Evolutionary conservation across 2,797 vertebrate genomes (phyloP).

Genomic region (Gallinago solitaria): DNA sequence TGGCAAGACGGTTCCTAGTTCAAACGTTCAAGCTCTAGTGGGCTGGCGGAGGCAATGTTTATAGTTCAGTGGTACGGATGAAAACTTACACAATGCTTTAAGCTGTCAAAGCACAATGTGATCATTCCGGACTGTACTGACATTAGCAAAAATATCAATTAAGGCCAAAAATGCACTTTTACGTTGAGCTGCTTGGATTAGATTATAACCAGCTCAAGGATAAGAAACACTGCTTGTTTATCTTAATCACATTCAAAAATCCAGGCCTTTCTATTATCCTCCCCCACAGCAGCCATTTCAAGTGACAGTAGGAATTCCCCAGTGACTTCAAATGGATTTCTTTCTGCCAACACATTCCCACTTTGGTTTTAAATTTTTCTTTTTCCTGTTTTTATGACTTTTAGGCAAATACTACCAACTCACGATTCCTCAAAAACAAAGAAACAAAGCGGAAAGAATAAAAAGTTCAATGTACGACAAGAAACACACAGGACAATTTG

Average conservation of each 20-base stretch:
- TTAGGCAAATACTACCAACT: not conserved
- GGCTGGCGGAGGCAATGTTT: slow-evolving; percentile 54
- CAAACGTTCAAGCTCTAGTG: slow-evolving; percentile 43
- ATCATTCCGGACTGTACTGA: slow-evolving; percentile 50
- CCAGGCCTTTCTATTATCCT: slow-evolving; percentile 33
- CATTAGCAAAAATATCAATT: slow-evolving; percentile 72
- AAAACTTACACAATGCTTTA: slow-evolving; percentile 62
- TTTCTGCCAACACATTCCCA: not conserved
- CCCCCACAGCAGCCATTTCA: slow-evolving; percentile 33
- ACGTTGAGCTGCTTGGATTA: slow-evolving; percentile 66
- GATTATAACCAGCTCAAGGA: slow-evolving; percentile 59
- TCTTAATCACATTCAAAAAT: slow-evolving; percentile 64
- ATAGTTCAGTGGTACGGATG: slow-evolving; percentile 38
- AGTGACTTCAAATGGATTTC: slow-evolving; percentile 11
- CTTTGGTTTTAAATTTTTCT: not conserved
- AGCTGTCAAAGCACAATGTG: slow-evolving; percentile 67
- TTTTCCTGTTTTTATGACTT: not conserved
- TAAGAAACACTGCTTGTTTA: slow-evolving; percentile 68
- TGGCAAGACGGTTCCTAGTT: not conserved
- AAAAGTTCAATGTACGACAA: not conserved
- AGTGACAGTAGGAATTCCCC: slow-evolving; percentile 42
- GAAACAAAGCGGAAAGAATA: not conserved
- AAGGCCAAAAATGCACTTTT: slow-evolving; percentile 72
- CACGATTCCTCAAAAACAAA: not conserved
- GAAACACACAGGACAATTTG: not conserved